Base-by-base conservation (phyloP, 2,797 vertebrate species). In the Pangasius macronema region DNA sequence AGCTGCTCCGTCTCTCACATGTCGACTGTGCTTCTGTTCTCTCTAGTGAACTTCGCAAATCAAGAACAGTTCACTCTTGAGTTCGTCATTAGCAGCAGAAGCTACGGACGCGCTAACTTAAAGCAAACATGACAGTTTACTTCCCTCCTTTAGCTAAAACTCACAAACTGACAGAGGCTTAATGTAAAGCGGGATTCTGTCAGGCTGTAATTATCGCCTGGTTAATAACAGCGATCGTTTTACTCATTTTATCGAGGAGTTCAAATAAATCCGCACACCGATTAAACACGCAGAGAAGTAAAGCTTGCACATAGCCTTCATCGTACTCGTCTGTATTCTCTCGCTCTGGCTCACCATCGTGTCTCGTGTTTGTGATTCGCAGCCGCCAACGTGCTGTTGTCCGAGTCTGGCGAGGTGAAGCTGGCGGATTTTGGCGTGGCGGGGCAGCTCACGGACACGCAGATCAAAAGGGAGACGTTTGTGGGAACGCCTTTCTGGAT, bases 401-500 rank as follows among this genome's bases (percentile, higher is more conserved):
- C 98, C 0, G 99, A 99, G 93, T 98, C 98, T 94, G 98, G 98
- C 0, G 98, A 99, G 0, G 99, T 99, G 92, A 99, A 99, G 92
- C 95, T 99, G 93, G 98, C 98, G 0, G 99, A 99, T 93, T 99
- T 99, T 0, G 98, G 99, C 16, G 99, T 99, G 91, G 99, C 99
- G 0, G 99, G 98, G 13, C 98, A 99, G 95, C 93, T 99, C 92
- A 99, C 98, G 0, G 99, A 99, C 83, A 99, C 99, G 0, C 99
- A 99, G 91, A 99, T 99, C 92, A 99, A 99, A 94, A 97, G 99
- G 91, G 99, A 99, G 94, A 99, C 99, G 0, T 99, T 99, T 89
- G 98, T 99, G 3, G 99, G 99, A 24, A 99, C 98, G 1, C 98
- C 98, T 0, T 99, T 99, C 94, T 99, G 98, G 98, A 99, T 99